Conservation (phyloP, 2,113 vertebrate genomes). For the Stigmatopora argus region DNA sequence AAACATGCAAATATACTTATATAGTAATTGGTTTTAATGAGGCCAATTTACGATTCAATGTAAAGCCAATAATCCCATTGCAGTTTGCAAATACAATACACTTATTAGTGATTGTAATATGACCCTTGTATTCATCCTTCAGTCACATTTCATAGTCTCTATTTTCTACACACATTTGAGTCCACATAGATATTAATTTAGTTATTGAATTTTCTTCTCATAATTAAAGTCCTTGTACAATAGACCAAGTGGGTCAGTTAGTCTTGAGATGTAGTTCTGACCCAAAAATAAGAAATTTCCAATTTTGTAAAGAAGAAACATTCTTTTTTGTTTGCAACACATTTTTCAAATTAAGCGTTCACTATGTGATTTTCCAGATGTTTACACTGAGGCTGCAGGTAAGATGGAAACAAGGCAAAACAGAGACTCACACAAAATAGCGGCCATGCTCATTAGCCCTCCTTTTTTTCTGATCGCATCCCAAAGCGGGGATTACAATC, state of each 20-base stretch:
- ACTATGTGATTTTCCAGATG: slow-evolving; percentile 17
- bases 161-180: too few species aligned
- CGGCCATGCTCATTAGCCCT: slow-evolving; percentile 26
- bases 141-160: too few species aligned
- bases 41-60: background rate
- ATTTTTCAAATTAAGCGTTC: background rate
- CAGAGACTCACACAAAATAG: background rate
- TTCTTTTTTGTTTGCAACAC: background rate
- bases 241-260: too few species aligned
- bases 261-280: background rate
- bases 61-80: background rate
- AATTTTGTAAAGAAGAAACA: background rate
- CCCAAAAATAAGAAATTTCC: background rate
- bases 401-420: slow-evolving; percentile 3
- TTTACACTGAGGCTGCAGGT: slow-evolving; percentile 30
- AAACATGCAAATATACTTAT: background rate
- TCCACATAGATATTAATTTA: too few species aligned
- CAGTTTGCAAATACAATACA: background rate
- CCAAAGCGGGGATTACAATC: slow-evolving; percentile 20
- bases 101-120: background rate
- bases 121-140: background rate
- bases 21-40: background rate
- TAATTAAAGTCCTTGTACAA: background rate
- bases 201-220: too few species aligned
- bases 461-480: slow-evolving; percentile 19